Evolutionary conservation across 2,888 invertebrate species (phyloP), one percentile per base, ranked within the genome.

Genomic region (Chloromyia formosa): DNA sequence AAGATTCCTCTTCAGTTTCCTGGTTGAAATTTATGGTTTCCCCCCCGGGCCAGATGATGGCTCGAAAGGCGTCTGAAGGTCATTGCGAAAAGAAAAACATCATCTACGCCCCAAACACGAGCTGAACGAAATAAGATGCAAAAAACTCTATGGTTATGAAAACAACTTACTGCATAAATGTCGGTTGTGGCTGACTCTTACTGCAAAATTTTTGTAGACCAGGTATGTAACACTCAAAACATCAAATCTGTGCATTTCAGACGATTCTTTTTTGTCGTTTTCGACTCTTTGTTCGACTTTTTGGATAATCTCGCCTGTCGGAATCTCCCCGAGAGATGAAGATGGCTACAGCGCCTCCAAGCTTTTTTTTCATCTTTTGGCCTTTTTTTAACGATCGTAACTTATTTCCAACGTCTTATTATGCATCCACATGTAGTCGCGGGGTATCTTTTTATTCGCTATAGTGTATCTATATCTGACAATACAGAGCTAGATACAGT

Each of bases 61-160:
- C 40, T 62, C 62, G 35, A 49, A 66, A 66, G 66, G 66, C 66
- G 66, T 66, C 49, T 66, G 66, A 66, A 66, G 66, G 66, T 66
- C 66, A 66, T 12, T 3, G 10, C 16, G 66, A 66, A 16, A 53
- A 10, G 49, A 66, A 66, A 45, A 66, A 66, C 62, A 40, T 40
- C 49, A 35, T 62, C 40, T 62, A 62, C 18, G 62, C 62, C 40
- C 23, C 23, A 40, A 40, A 40, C 40, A 12, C 62, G 27, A 35
- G 27, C 27, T 35, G 60, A 14, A 18, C 10, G 56, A 16, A 56
- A 56, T 56, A 56, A 56, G 9, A 56, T 16, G 14, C 23, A 9
- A 60, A 62, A 62, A 62, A 18, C 27, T 7, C 3, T 4, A 35
- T 35, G 27, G 23, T 10, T 27, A 60, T 22, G 60, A 60, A 62